Conservation (phyloP, 2,113 vertebrate genomes). For the Orycteropus afer region DNA sequence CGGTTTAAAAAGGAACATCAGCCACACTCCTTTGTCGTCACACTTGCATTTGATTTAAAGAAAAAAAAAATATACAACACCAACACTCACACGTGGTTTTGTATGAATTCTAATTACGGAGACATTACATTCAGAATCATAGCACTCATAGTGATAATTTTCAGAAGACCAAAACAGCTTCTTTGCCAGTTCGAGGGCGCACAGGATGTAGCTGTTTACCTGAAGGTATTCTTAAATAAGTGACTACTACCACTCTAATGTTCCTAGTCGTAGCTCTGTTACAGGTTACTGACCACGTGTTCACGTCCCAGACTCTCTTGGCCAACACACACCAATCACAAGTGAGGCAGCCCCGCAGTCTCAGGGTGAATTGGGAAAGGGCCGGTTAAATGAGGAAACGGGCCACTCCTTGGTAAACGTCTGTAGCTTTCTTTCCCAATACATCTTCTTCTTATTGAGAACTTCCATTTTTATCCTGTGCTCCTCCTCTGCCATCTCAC, state of each 20-base stretch:
- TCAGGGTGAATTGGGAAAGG: conserved; percentile 89
- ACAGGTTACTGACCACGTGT: conserved; percentile 56
- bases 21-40: conserved; percentile 65
- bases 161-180: conserved; percentile 69
- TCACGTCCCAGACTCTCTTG: conserved; percentile 57
- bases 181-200: conserved; percentile 56
- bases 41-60: conserved; percentile 62
- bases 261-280: conserved; percentile 64
- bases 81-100: conserved; percentile 68
- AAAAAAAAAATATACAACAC: conserved; percentile 7
- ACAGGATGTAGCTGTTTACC: conserved; percentile 69
- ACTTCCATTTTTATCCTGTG: conserved; percentile 92
- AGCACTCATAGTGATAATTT: conserved; percentile 67
- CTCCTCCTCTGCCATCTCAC: conserved; percentile 91
- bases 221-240: conserved; percentile 76
- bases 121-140: conserved; percentile 76
- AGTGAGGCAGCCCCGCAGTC: conserved; percentile 57
- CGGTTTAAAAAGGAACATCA: conserved; percentile 25
- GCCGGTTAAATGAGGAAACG: conserved; percentile 90
- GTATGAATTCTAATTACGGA: conserved; percentile 74
- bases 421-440: conserved; percentile 91
- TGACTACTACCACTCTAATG: conserved; percentile 67
- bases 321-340: conserved; percentile 66
- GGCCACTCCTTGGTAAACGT: conserved; percentile 91
- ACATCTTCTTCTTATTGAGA: conserved; percentile 93